A percentile compares a stretch with the other conserved stretches of the same genome.
Evolutionary conservation across 2,888 invertebrate genomes (phyloP).

Genomic region (Stenodema calcarata): DNA sequence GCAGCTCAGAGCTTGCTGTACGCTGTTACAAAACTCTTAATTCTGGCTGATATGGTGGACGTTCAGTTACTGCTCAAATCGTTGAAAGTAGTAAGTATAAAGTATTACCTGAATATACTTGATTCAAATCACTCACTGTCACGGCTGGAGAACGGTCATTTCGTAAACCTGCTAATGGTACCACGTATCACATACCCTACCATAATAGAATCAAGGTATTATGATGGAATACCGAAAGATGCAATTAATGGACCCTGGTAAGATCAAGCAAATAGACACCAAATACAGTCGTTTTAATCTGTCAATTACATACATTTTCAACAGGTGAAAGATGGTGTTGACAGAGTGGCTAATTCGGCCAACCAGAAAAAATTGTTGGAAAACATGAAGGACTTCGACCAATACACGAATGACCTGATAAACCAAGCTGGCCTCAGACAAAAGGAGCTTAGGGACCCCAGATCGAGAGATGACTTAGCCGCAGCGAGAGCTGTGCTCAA

Average conservation of each 20-base stretch:
- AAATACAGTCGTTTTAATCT: neutral
- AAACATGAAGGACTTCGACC: slow-evolving; percentile 18
- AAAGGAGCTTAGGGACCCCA: slow-evolving; percentile 2
- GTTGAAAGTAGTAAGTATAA: slow-evolving; percentile 20
- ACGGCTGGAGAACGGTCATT: no score
- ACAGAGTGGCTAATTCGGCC: slow-evolving; percentile 19
- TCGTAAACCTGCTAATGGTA: no score
- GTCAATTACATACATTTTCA: neutral
- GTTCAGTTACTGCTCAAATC: slow-evolving; percentile 20
- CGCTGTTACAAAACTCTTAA: slow-evolving; percentile 12
- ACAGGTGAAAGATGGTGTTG: slow-evolving; percentile 25
- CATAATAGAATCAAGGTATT: no score
- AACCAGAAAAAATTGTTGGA: slow-evolving; percentile 20
- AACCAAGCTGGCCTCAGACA: slow-evolving; percentile 13
- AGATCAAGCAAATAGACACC: no score
- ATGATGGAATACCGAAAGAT: no score
- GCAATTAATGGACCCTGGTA: no score
- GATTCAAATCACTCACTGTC: no score
- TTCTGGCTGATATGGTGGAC: slow-evolving; percentile 29
- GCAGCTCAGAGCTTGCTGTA: slow-evolving; percentile 28
- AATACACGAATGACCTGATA: slow-evolving; percentile 11
- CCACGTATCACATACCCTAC: no score
- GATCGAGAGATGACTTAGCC: slow-evolving; percentile 7
- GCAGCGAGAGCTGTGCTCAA: slow-evolving; percentile 22
- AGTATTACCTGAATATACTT: no score